Conservation (phyloP, 2,113 vertebrate genomes). For the Siphamia tubifer region DNA sequence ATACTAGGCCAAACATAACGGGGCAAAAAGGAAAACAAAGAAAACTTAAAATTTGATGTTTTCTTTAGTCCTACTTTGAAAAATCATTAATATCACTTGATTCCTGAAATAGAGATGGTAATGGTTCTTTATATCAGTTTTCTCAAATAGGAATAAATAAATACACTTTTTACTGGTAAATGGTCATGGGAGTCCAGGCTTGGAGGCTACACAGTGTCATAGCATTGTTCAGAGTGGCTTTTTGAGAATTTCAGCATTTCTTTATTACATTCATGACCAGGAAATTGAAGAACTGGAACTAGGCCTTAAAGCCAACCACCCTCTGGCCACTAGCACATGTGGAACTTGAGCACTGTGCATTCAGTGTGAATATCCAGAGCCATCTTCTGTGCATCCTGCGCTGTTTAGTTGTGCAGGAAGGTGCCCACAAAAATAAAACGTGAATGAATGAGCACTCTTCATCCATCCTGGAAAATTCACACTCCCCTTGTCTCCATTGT, state of each 20-base stretch:
- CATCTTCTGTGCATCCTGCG: conserved; percentile 35
- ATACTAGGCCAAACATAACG: conserved; percentile 43
- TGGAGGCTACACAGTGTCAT: conserved; percentile 74
- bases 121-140: conserved; percentile 64
- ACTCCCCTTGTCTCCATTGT: conserved; percentile 23
- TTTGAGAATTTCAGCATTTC: conserved; percentile 62
- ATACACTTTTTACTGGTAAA: conserved; percentile 76
- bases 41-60: conserved; percentile 29
- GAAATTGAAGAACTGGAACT: conserved; percentile 42
- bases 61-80: conserved; percentile 10
- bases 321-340: conserved; percentile 38
- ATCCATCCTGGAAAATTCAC: conserved; percentile 39
- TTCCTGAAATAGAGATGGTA: conserved; percentile 45
- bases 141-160: conserved; percentile 78
- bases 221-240: conserved; percentile 79
- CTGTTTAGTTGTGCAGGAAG: conserved; percentile 22
- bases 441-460: conserved; percentile 31
- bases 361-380: conserved; percentile 58
- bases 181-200: conserved; percentile 60
- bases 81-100: conserved; percentile 44
- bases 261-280: conserved; percentile 81
- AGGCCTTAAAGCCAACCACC: conserved; percentile 15
- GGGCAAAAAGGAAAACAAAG: conserved; percentile 9
- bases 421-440: conserved; percentile 45
- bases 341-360: conserved; percentile 24